These are phyloP conservation scores for Progne subis DNA, from an alignment of 2,113 vertebrate species.

Conservation along the genomic window DNA sequence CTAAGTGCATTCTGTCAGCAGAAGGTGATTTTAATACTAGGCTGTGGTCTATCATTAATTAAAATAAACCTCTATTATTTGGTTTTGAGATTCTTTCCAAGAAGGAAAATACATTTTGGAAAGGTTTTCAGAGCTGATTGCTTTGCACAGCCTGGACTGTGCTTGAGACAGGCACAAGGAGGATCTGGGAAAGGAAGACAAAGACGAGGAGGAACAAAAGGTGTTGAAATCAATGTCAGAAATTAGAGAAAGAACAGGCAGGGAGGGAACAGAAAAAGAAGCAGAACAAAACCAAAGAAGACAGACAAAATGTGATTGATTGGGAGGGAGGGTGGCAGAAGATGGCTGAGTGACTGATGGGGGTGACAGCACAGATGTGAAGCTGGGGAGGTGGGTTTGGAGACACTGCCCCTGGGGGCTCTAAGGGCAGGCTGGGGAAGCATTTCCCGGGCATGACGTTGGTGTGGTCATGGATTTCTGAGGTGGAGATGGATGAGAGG, in stretches of 20 bases:
- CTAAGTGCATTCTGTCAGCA: constrained; percentile 25
- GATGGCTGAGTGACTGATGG: constrained; percentile 3
- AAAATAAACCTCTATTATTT: constrained; percentile 34
- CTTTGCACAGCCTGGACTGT: background rate
- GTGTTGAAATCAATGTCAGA: constrained; percentile 40
- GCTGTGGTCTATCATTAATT: constrained; percentile 18
- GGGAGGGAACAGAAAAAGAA: constrained; percentile 32
- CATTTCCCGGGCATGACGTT: background rate
- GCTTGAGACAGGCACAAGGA: background rate
- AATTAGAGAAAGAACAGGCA: constrained; percentile 21
- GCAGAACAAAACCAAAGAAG: background rate
- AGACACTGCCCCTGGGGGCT: background rate
- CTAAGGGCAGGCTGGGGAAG: background rate
- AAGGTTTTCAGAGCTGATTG: background rate
- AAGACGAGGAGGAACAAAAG: constrained; percentile 12
- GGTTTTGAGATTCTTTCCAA: constrained; percentile 18
- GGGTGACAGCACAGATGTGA: background rate
- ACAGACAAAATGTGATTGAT: constrained; percentile 10
- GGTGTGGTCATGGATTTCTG: background rate
- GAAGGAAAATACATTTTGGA: background rate
- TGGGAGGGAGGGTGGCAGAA: background rate
- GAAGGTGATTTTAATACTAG: constrained; percentile 40
- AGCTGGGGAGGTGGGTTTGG: background rate
- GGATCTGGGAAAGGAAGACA: background rate
- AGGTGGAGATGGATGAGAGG: background rate